phyloP scores from a whole-genome alignment of 2,113 vertebrate genomes.

The Drymodes brunneopygia region DNA sequence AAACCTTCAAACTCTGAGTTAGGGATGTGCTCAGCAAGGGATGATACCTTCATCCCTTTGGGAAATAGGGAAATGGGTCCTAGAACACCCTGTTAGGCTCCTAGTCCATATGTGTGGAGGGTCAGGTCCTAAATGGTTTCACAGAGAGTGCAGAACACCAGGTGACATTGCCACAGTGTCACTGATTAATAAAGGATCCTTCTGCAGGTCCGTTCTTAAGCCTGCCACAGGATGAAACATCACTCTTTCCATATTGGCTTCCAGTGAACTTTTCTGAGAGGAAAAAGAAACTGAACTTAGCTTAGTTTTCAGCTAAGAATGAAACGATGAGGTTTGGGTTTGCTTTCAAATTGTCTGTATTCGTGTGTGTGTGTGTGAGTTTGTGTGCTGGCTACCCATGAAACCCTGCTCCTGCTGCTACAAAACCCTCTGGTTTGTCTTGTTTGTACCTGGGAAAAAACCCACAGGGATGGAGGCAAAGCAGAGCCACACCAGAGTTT shows the following conservation, averaged over 20 bases:
- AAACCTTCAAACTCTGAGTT: too few relatives aligned
- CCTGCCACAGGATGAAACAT: neutral
- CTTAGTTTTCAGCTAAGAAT: neutral
- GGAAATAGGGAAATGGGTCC: neutral
- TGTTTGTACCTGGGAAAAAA: neutral
- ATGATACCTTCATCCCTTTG: neutral
- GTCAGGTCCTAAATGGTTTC: neutral
- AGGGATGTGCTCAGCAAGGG: neutral
- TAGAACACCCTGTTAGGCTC: neutral
- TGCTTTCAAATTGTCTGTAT: neutral
- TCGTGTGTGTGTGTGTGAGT: accelerated
- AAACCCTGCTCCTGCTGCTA: neutral
- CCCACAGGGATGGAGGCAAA: neutral
- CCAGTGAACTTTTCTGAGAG: neutral
- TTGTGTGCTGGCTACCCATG: too few relatives aligned
- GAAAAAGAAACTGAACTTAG: too few relatives aligned
- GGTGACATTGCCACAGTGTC: neutral
- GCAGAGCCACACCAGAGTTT: neutral
- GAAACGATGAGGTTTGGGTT: neutral
- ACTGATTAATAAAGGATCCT: neutral
- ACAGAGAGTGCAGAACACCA: neutral
- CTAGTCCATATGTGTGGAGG: neutral
- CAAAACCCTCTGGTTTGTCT: neutral
- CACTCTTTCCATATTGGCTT: neutral
- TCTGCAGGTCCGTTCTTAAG: neutral